These are phyloP conservation scores for Xylota segnis DNA, from an alignment of 2,888 invertebrate genomes.

Conservation along the genomic window DNA sequence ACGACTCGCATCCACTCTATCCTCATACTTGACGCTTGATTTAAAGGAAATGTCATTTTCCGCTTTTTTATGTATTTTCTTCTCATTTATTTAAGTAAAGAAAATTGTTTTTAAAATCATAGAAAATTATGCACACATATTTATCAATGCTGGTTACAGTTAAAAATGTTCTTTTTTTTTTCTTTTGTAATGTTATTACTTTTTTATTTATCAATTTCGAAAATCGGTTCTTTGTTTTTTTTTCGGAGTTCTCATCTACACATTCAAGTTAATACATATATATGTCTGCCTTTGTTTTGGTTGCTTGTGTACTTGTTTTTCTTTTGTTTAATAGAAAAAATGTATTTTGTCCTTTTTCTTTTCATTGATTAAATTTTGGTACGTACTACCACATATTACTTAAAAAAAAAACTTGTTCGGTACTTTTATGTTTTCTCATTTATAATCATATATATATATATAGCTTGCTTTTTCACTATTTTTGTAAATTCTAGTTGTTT, in stretches of 20 bases:
- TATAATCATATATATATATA: constrained; percentile 64
- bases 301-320: constrained; percentile 63
- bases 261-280: constrained; percentile 56
- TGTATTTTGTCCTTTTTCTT: constrained; percentile 69
- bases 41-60: constrained; percentile 40
- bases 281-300: constrained; percentile 75
- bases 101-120: constrained; percentile 67
- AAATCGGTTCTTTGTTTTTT: constrained; percentile 52
- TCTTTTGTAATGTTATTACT: constrained; percentile 35
- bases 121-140: constrained; percentile 75
- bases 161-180: constrained; percentile 45
- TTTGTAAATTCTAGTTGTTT: constrained; percentile 80
- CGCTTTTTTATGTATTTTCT: constrained; percentile 65
- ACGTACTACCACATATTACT: constrained; percentile 62
- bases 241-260: constrained; percentile 53
- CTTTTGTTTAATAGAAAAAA: constrained; percentile 80
- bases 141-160: constrained; percentile 75
- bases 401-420: constrained; percentile 59
- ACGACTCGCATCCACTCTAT: neutral
- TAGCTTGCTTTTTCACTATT: constrained; percentile 76
- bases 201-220: constrained; percentile 63
- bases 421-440: constrained; percentile 55
- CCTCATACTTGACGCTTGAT: neutral
- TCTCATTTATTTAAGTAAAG: constrained; percentile 73
- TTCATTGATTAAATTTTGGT: constrained; percentile 80